These are phyloP conservation scores for Scotopteryx bipunctaria DNA, from an alignment of 2,888 invertebrate genomes.

Conservation along the genomic window DNA sequence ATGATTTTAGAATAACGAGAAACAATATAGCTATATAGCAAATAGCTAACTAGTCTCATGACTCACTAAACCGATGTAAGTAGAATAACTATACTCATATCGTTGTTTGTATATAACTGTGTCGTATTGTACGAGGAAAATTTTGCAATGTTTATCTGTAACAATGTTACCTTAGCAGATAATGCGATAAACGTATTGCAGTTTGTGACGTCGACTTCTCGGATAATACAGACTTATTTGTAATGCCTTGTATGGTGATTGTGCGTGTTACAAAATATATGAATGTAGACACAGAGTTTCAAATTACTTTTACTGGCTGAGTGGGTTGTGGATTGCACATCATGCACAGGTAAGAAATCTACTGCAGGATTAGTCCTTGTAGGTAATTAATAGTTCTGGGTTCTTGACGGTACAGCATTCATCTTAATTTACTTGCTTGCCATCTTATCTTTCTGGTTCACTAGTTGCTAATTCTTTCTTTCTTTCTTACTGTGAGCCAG, in stretches of 20 bases:
- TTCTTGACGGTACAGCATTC: too few relatives aligned
- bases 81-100: neutral
- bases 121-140: constrained; percentile 18
- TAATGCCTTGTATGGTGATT: neutral
- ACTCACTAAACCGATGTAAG: neutral
- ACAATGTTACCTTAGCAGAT: constrained; percentile 10
- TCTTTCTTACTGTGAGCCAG: too few relatives aligned
- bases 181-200: constrained; percentile 15
- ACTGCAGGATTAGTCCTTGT: too few relatives aligned
- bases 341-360: too few relatives aligned
- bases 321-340: too few relatives aligned
- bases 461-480: too few relatives aligned
- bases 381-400: too few relatives aligned
- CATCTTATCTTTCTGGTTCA: too few relatives aligned
- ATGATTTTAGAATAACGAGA: too few relatives aligned
- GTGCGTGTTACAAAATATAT: neutral
- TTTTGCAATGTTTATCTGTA: constrained; percentile 17
- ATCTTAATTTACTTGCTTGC: too few relatives aligned
- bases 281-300: too few relatives aligned
- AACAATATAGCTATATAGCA: too few relatives aligned
- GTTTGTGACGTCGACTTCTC: constrained; percentile 3
- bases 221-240: constrained; percentile 1
- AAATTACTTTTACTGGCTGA: neutral
- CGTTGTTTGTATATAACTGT: neutral
- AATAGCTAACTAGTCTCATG: neutral